These are phyloP conservation scores for Acrocephalus scirpaceus DNA, from an alignment of 2,797 vertebrate species.

Conservation along the genomic window DNA sequence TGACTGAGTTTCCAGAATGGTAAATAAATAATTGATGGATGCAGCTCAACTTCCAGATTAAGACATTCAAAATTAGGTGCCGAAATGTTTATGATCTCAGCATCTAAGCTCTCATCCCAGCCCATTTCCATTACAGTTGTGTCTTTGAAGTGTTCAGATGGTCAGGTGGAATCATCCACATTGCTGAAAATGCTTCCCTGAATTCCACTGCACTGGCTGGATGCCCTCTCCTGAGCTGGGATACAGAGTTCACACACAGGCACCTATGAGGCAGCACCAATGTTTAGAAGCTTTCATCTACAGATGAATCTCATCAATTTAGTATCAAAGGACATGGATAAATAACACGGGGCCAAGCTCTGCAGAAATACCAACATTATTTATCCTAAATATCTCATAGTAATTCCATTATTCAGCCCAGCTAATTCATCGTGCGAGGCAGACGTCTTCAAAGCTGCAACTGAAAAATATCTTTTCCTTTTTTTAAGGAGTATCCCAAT, in stretches of 20 bases:
- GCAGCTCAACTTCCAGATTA: neutral
- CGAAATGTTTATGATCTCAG: neutral
- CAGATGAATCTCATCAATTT: neutral
- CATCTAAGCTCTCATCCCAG: neutral
- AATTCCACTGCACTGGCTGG: neutral
- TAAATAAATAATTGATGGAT: neutral
- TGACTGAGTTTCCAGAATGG: neutral
- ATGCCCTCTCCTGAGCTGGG: neutral
- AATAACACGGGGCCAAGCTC: neutral
- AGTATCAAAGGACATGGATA: neutral
- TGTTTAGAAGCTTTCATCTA: neutral
- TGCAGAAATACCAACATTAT: neutral
- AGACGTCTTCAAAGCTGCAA: neutral
- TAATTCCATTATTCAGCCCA: neutral
- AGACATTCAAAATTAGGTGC: neutral
- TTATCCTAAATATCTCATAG: neutral
- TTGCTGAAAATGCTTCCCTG: neutral
- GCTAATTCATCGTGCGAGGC: fast-evolving
- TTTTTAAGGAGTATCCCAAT: neutral
- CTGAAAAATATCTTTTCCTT: neutral
- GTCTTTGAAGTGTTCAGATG: neutral
- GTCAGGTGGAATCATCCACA: neutral
- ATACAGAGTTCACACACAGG: neutral
- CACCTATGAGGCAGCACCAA: neutral
- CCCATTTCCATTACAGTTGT: neutral